phyloP scores from a whole-genome alignment of 2,113 vertebrate species.

The Austrofundulus limnaeus region DNA sequence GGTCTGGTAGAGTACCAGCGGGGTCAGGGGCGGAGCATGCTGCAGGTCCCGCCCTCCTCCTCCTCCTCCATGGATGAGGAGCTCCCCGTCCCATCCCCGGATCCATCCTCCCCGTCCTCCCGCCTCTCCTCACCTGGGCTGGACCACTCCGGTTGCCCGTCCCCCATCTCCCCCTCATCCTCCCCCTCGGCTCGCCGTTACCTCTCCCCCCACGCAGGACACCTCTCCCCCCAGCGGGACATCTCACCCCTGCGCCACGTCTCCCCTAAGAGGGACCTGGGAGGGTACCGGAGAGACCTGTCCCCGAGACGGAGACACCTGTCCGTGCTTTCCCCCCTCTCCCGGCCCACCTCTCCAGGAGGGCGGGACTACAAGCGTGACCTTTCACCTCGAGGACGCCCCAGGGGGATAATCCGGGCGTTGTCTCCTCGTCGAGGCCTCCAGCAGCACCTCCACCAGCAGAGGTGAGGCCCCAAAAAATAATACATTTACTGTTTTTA shows the following conservation, averaged over 20 bases:
- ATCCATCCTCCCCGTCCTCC: constrained; percentile 81
- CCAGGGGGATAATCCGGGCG: constrained; percentile 85
- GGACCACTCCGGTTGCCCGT: constrained; percentile 84
- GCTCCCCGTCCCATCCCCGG: constrained; percentile 79
- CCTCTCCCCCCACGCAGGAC: constrained; percentile 80
- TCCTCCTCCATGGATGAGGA: constrained; percentile 88
- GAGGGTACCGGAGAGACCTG: constrained; percentile 82
- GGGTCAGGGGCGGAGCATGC: constrained; percentile 82
- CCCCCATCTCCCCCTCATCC: constrained; percentile 86
- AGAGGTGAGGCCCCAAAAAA: constrained; percentile 62
- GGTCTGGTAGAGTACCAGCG: constrained; percentile 86
- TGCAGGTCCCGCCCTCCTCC: constrained; percentile 80
- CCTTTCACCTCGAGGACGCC: constrained; percentile 89
- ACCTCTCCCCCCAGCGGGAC: constrained; percentile 69
- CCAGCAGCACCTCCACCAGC: constrained; percentile 79
- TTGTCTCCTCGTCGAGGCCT: constrained; percentile 88
- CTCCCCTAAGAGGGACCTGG: constrained; percentile 82
- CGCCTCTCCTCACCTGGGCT: constrained; percentile 87
- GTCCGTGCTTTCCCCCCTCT: constrained; percentile 69
- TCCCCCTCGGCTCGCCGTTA: constrained; percentile 88
- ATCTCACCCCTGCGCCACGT: constrained; percentile 82
- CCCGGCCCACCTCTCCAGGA: constrained; percentile 85
- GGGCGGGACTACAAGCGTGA: constrained; percentile 84
- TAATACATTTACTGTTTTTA: too few species aligned
- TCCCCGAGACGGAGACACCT: constrained; percentile 86